Evolutionary conservation across 2,797 vertebrate genomes (phyloP), one percentile per base, ranked within the genome.

Genomic region (Ammospiza maritima): DNA sequence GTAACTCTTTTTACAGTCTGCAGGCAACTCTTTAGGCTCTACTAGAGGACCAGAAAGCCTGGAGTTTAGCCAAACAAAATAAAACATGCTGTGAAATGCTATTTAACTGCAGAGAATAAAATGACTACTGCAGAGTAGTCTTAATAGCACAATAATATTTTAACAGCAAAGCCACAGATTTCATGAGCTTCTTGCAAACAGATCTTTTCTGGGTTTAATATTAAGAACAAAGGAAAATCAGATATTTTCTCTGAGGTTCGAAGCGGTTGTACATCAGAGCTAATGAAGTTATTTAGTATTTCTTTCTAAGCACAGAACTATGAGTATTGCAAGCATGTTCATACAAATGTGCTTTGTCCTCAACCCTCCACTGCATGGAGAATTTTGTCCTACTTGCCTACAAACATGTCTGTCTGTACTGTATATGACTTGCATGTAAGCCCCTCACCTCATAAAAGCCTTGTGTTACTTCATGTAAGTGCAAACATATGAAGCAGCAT

Each of bases 41-140:
- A 16, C 32, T 62, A 62, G 51, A 85, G 56, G 26, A 82, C 44
- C 34, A 73, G 83, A 76, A 81, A 73, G n/a, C 67, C 17, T 82
- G 71, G 78, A 57, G 22, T 85, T 94, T 53, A 60, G 48, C 71
- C 91, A 83, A 87, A 58, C 20, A 40, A 93, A 86, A 84, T 80
- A 80, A 90, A 93, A 70, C 29, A 17, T 70, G 67, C 74, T 78
- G 56, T 79, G 71, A 89, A 93, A 62, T 87, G 74, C 67, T 91
- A 7, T 62, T 93, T 86, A 81, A 78, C 57, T 93, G 64, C 62
- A 65, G 71, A 78, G 29, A 81, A 81, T 77, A 45, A 86, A 93
- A 81, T 69, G 0, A 64, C 36, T 90, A 22, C 77, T 84, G 64
- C 44, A 74, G 57, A 82, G 51, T 58, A 80, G 66, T 64, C 54